Evolutionary conservation across 2,888 invertebrate species (phyloP).

Genomic region (Auanema sp.): DNA sequence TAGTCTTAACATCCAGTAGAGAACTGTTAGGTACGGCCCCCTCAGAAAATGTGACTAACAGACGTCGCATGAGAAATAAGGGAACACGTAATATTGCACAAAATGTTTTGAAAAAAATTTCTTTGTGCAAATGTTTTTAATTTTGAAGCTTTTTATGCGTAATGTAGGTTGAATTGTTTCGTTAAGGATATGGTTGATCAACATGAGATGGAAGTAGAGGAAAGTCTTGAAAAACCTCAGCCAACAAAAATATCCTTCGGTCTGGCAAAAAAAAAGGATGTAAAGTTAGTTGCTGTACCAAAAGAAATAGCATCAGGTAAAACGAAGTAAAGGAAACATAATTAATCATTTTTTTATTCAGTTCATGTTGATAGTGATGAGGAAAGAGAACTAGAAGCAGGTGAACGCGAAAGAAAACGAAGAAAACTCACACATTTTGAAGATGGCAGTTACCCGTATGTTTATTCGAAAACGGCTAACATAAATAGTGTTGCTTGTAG

Average conservation of each 20-base stretch:
- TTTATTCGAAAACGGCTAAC: constrained; percentile 5
- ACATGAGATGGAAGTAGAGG: no score
- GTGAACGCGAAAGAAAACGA: constrained; percentile 32
- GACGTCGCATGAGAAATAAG: no score
- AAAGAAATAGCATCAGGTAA: constrained; percentile 26
- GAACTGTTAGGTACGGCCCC: no score
- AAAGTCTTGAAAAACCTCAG: neutral
- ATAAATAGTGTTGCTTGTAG: constrained; percentile 23
- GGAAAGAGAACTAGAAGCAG: constrained; percentile 39
- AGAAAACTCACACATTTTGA: constrained; percentile 46
- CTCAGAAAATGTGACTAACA: no score
- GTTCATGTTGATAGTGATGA: constrained; percentile 39
- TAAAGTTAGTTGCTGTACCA: constrained; percentile 19
- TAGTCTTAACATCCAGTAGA: no score
- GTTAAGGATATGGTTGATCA: no score
- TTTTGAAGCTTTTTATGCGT: no score
- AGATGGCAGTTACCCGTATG: constrained; percentile 39
- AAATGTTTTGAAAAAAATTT: no score
- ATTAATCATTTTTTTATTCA: constrained; percentile 16
- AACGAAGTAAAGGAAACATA: neutral
- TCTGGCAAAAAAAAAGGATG: constrained; percentile 37
- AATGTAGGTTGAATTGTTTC: no score
- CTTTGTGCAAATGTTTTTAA: no score
- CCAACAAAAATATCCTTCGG: constrained; percentile 45
- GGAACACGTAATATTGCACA: no score